Evolutionary conservation across 2,797 vertebrate genomes (phyloP).

Genomic region (Erethizon dorsatum): DNA sequence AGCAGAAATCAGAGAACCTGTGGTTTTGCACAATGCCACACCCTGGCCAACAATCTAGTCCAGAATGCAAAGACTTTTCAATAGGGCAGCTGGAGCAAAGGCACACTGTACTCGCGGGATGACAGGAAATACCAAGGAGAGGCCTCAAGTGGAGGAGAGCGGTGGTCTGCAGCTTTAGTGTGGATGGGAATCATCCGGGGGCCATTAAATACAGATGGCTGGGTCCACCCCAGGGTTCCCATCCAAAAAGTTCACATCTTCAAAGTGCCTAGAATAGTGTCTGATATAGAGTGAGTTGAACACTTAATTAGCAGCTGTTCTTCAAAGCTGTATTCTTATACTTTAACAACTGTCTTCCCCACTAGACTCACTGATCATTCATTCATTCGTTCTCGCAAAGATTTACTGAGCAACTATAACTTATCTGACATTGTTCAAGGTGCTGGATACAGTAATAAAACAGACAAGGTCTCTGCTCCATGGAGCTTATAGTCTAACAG

Average conservation of each 20-base stretch:
- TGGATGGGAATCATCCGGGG: neutral
- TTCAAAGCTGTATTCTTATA: neutral
- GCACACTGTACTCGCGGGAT: neutral
- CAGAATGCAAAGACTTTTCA: neutral
- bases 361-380: neutral
- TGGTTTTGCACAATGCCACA: constrained; percentile 1
- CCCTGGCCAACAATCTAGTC: neutral
- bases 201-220: neutral
- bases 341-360: neutral
- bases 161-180: neutral
- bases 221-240: neutral
- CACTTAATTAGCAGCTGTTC: neutral
- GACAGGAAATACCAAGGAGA: neutral
- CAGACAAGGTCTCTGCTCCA: neutral
- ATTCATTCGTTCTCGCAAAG: neutral
- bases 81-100: neutral
- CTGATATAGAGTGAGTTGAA: neutral
- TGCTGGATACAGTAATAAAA: neutral
- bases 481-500: neutral
- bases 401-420: neutral
- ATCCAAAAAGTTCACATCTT: neutral
- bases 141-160: neutral
- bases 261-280: neutral
- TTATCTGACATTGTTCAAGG: neutral
- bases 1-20: neutral